A percentile compares a stretch with the other conserved stretches of the same genome.
These are phyloP conservation scores for Cybosia mesomella DNA, from an alignment of 2,888 invertebrate species.

Conservation along the genomic window DNA sequence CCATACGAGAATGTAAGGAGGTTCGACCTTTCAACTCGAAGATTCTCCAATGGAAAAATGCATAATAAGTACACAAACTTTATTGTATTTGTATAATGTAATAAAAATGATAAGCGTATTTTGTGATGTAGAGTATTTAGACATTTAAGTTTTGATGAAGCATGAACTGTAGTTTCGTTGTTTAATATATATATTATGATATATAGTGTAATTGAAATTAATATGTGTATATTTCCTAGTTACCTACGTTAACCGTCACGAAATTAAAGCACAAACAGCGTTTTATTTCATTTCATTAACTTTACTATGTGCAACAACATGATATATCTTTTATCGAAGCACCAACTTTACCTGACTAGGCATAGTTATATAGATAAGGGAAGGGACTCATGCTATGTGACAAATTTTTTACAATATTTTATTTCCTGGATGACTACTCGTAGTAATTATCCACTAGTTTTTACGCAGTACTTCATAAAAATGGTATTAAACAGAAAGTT, in stretches of 20 bases:
- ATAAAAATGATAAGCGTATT: background rate
- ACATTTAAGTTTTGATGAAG: background rate
- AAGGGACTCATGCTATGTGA: too few species aligned
- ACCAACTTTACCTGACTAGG: too few species aligned
- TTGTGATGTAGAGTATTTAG: slow-evolving; percentile 1
- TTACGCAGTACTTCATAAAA: too few species aligned
- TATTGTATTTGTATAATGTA: background rate
- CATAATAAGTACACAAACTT: background rate
- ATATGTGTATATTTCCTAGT: background rate
- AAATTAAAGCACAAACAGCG: background rate
- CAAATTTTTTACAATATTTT: too few species aligned
- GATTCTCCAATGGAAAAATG: background rate
- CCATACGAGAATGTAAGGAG: too few species aligned
- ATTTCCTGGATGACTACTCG: too few species aligned
- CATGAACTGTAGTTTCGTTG: background rate
- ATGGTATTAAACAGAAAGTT: too few species aligned
- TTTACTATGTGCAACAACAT: too few species aligned
- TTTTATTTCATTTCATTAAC: too few species aligned
- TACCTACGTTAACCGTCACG: background rate
- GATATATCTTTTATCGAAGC: too few species aligned
- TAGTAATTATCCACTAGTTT: too few species aligned
- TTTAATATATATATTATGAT: background rate
- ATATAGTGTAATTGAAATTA: background rate
- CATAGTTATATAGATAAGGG: too few species aligned
- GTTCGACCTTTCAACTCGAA: background rate